A percentile compares a stretch with the other conserved stretches of the same genome.
These are phyloP conservation scores for Platysternon megacephalum DNA, from an alignment of 2,113 vertebrate genomes.

Conservation along the genomic window DNA sequence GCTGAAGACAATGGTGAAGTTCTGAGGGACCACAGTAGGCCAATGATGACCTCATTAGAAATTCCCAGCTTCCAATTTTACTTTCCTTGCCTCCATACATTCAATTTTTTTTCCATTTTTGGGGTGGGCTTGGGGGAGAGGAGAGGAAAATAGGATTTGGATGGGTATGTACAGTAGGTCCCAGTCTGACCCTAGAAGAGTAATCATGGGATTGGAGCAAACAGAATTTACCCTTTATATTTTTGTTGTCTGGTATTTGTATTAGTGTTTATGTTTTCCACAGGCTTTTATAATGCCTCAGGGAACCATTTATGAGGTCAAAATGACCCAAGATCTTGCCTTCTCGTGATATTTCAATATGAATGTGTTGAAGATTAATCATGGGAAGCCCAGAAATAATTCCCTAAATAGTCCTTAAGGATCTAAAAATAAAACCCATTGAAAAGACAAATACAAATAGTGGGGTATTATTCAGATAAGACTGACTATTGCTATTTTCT, in stretches of 20 bases:
- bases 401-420: constrained; percentile 35
- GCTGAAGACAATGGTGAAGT: neutral
- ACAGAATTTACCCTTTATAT: neutral
- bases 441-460: constrained; percentile 46
- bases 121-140: neutral
- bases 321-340: constrained; percentile 16
- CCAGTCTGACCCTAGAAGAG: neutral
- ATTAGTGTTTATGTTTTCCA: constrained; percentile 1
- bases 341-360: constrained; percentile 9
- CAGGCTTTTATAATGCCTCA: neutral
- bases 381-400: constrained; percentile 38
- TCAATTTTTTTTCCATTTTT: neutral
- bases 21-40: neutral
- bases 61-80: neutral
- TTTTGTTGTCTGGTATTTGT: neutral
- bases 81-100: neutral
- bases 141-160: neutral
- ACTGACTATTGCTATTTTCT: constrained; percentile 36
- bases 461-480: neutral
- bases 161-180: neutral
- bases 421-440: constrained; percentile 45
- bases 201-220: neutral
- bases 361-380: constrained; percentile 49
- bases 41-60: neutral
- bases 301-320: neutral